Evolutionary conservation across 2,888 invertebrate species (phyloP).

Genomic region (Phorcus lineatus): DNA sequence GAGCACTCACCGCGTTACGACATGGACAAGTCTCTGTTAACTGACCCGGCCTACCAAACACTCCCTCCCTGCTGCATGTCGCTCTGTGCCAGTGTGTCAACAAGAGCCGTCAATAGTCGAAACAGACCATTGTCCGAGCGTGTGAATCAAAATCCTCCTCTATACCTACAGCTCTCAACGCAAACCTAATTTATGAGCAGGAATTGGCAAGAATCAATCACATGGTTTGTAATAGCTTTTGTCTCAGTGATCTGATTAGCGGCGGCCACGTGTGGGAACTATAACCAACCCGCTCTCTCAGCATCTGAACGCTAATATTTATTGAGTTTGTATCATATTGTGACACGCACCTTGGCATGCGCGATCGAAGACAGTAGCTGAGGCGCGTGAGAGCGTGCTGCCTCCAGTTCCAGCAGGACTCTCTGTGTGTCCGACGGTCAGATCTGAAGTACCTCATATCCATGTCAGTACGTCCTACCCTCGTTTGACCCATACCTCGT

Average conservation of each 20-base stretch:
- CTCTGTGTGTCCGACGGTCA: too few relatives aligned
- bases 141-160: neutral
- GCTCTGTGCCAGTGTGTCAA: neutral
- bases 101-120: neutral
- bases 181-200: neutral
- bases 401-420: too few relatives aligned
- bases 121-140: neutral
- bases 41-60: too few relatives aligned
- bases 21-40: too few relatives aligned
- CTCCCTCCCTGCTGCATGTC: too few relatives aligned
- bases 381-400: neutral
- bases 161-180: constrained; percentile 1
- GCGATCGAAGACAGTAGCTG: neutral
- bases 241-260: constrained; percentile 19
- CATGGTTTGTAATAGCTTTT: neutral
- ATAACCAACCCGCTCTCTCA: neutral
- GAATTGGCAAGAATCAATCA: constrained; percentile 15
- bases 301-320: constrained; percentile 14
- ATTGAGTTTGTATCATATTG: constrained; percentile 22
- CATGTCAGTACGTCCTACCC: too few relatives aligned
- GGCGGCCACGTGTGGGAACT: constrained; percentile 21
- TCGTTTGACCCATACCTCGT: too few relatives aligned
- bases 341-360: constrained; percentile 23
- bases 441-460: too few relatives aligned
- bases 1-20: too few relatives aligned